Conservation (phyloP, 1,140 invertebrate genomes). For the Bombus difficillimus region DNA sequence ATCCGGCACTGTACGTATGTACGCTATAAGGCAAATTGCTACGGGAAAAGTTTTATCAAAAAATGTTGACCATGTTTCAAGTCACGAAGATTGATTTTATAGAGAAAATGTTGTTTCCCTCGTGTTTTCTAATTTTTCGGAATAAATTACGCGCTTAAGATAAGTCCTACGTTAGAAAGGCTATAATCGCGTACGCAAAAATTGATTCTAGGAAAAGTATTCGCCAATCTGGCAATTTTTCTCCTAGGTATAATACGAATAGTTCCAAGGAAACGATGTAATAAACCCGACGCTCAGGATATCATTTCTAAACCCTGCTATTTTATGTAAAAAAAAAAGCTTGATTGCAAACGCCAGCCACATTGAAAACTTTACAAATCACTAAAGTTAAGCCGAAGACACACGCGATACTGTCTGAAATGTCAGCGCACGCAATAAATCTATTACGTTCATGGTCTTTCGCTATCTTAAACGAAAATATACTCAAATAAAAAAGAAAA, state of each 20-base stretch:
- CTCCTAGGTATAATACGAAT: background rate
- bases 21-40: no score
- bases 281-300: background rate
- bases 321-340: background rate
- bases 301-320: constrained; percentile 6
- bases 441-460: background rate
- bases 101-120: background rate
- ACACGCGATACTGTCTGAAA: constrained; percentile 10
- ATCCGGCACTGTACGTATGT: no score
- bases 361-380: constrained; percentile 6
- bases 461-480: background rate
- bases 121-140: background rate
- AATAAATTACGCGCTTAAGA: background rate
- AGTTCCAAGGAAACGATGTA: background rate
- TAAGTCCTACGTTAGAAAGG: background rate
- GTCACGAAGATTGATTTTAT: background rate
- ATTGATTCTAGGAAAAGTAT: background rate
- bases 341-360: background rate
- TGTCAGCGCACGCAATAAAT: background rate
- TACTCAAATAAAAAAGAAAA: background rate
- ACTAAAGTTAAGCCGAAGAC: background rate
- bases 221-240: background rate
- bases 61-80: background rate
- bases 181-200: background rate
- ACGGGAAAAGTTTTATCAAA: background rate